phyloP scores from a whole-genome alignment of 2,888 invertebrate genomes.

The Subacronicta megacephala region DNA sequence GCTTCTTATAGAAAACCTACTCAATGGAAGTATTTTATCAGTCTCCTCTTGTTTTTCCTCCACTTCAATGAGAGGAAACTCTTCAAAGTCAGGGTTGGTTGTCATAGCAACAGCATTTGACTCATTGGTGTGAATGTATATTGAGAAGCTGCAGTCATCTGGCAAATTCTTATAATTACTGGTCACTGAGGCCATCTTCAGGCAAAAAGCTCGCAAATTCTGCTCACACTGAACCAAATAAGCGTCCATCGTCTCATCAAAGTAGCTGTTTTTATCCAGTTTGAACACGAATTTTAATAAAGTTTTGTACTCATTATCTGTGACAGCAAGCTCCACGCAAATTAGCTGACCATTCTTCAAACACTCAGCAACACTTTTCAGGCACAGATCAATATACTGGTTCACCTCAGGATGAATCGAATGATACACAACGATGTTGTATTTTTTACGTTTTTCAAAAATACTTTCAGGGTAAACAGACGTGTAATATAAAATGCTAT shows the following conservation, averaged over 20 bases:
- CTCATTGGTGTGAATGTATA: constrained; percentile 90
- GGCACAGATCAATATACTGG: constrained; percentile 89
- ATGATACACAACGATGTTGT: constrained; percentile 89
- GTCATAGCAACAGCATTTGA: constrained; percentile 88
- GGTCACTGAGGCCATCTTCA: constrained; percentile 87
- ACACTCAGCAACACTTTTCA: constrained; percentile 86
- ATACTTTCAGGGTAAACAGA: constrained; percentile 91
- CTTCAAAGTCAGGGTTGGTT: constrained; percentile 86
- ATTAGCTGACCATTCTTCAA: constrained; percentile 84
- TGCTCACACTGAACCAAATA: constrained; percentile 91
- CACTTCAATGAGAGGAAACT: constrained; percentile 80
- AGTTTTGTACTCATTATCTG: constrained; percentile 68
- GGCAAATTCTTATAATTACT: constrained; percentile 85
- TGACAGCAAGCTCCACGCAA: constrained; percentile 86
- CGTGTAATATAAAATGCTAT: constrained; percentile 90
- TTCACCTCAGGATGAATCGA: constrained; percentile 91
- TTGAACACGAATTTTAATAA: constrained; percentile 78
- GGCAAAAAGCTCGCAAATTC: constrained; percentile 89
- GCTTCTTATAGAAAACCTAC: constrained; percentile 73
- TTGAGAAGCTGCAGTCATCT: constrained; percentile 89
- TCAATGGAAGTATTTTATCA: constrained; percentile 74
- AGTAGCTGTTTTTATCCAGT: constrained; percentile 66
- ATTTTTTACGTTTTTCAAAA: constrained; percentile 91
- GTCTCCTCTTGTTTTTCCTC: constrained; percentile 61
- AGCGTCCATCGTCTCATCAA: constrained; percentile 84